These are phyloP conservation scores for Acrocephalus kingi DNA, from an alignment of 2,113 vertebrate genomes.

Conservation along the genomic window DNA sequence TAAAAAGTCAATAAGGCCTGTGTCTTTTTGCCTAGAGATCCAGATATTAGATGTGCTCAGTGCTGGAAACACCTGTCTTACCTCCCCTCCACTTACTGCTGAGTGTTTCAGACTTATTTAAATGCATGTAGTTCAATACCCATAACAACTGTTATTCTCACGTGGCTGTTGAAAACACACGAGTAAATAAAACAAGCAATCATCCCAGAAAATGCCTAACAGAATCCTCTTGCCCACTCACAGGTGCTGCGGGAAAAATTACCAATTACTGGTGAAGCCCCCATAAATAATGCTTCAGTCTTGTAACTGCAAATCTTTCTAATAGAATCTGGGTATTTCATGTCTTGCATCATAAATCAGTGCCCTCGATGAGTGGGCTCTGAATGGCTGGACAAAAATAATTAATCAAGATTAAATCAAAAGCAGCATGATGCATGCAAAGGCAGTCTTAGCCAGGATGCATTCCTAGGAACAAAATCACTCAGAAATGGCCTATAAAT, in stretches of 20 bases:
- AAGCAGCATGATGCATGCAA: neutral
- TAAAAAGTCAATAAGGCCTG: neutral
- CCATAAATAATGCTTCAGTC: constrained; percentile 7
- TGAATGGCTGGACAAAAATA: constrained; percentile 46
- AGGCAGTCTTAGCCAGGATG: neutral
- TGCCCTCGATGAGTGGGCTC: neutral
- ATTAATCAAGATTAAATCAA: constrained; percentile 61
- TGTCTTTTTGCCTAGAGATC: neutral
- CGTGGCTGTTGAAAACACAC: neutral
- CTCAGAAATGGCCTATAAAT: constrained; percentile 47
- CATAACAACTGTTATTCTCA: neutral
- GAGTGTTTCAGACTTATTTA: neutral
- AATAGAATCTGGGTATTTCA: constrained; percentile 35
- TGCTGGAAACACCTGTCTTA: neutral
- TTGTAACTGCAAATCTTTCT: constrained; percentile 41
- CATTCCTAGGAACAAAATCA: neutral
- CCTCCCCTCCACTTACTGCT: neutral
- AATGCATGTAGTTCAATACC: neutral
- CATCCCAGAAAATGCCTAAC: neutral
- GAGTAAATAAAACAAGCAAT: neutral
- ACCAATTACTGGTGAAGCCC: neutral
- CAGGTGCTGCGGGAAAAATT: neutral
- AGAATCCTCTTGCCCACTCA: neutral
- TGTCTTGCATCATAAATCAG: constrained; percentile 26
- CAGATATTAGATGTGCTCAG: neutral